Evolutionary conservation across 2,888 invertebrate species (phyloP).

Genomic region (Drosophila multiciliata): DNA sequence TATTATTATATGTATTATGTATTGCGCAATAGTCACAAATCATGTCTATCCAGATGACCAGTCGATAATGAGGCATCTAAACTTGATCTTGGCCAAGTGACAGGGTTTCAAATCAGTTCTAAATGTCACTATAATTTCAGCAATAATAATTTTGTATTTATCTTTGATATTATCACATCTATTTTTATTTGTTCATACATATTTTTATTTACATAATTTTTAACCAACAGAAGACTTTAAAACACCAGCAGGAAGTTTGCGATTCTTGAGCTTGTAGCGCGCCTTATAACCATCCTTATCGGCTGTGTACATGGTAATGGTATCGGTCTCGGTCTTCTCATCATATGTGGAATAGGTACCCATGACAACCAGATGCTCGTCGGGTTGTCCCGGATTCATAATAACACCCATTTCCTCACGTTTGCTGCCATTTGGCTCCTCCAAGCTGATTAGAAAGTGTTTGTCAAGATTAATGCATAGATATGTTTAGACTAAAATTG

Average conservation of each 20-base stretch:
- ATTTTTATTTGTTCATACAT: conserved; percentile 12
- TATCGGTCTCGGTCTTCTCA: conserved; percentile 81
- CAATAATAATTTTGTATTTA: conserved; percentile 24
- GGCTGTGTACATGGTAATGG: conserved; percentile 83
- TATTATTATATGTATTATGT: not conserved
- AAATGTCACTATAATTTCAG: conserved; percentile 23
- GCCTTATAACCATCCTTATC: conserved; percentile 84
- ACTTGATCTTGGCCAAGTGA: conserved; percentile 59
- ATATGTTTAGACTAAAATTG: not conserved
- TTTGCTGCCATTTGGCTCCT: conserved; percentile 82
- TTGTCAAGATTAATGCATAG: not conserved
- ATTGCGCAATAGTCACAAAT: conserved; percentile 64
- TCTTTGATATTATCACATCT: conserved; percentile 20
- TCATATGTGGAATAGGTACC: conserved; percentile 81
- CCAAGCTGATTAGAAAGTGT: conserved; percentile 55
- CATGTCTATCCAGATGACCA: conserved; percentile 58
- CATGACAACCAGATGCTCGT: conserved; percentile 83
- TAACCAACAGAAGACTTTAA: conserved; percentile 80
- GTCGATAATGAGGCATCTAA: conserved; percentile 52
- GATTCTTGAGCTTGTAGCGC: conserved; percentile 80
- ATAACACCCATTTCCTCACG: conserved; percentile 84
- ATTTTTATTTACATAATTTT: conserved; percentile 13
- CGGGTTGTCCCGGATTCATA: conserved; percentile 83
- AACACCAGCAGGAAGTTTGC: conserved; percentile 74
- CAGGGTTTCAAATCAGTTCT: conserved; percentile 58